phyloP scores from a whole-genome alignment of 2,888 invertebrate species.

The Leptinotarsa haldemani region DNA sequence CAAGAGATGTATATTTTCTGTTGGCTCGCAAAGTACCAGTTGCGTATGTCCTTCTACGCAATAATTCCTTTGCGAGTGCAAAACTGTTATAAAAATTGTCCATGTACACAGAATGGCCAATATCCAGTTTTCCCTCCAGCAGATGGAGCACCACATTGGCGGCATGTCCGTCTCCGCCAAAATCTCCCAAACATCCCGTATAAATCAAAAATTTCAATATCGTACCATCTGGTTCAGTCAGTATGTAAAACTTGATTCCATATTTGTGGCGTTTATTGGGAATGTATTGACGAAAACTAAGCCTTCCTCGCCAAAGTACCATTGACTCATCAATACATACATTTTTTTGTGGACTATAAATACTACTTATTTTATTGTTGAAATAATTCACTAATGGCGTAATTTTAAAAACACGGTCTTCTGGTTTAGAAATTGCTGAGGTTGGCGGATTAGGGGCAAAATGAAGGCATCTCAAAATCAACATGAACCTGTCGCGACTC shows the following conservation, averaged over 20 bases:
- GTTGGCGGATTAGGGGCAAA: slow-evolving; percentile 21
- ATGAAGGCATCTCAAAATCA: slow-evolving; percentile 37
- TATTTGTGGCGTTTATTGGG: slow-evolving; percentile 8
- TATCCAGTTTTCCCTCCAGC: slow-evolving; percentile 37
- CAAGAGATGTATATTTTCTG: slow-evolving; percentile 19
- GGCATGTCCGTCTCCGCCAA: slow-evolving; percentile 51
- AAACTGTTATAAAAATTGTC: slow-evolving; percentile 52
- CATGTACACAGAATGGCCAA: slow-evolving; percentile 48
- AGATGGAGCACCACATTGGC: slow-evolving; percentile 47
- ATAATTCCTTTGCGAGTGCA: slow-evolving; percentile 36
- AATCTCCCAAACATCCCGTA: slow-evolving; percentile 51
- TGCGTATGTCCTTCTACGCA: slow-evolving; percentile 20
- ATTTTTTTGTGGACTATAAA: slow-evolving; percentile 46
- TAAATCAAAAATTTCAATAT: slow-evolving; percentile 54
- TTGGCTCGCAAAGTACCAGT: slow-evolving; percentile 26
- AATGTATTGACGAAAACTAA: slow-evolving; percentile 6
- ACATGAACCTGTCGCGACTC: slow-evolving; percentile 40
- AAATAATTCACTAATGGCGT: slow-evolving; percentile 58
- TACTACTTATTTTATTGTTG: slow-evolving; percentile 37
- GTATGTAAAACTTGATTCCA: slow-evolving; percentile 21
- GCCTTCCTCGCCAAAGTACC: too few species aligned
- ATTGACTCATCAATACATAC: slow-evolving; percentile 44
- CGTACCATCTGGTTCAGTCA: slow-evolving; percentile 32
- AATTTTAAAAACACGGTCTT: slow-evolving; percentile 51
- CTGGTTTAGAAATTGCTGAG: background rate